phyloP scores from a whole-genome alignment of 2,888 invertebrate genomes.

The Schizotus pectinicornis region DNA sequence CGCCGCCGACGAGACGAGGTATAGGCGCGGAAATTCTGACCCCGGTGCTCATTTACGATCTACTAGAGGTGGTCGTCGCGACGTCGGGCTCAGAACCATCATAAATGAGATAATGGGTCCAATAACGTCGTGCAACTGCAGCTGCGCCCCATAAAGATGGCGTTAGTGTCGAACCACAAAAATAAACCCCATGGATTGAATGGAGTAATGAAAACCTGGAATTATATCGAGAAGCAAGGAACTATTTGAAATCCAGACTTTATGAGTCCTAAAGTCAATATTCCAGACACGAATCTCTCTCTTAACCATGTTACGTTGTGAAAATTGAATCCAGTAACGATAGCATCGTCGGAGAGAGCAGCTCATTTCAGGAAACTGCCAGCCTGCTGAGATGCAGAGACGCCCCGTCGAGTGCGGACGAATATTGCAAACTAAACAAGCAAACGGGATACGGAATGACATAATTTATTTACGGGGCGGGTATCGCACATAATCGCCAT shows the following conservation, averaged over 20 bases:
- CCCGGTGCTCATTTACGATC: too few relatives aligned
- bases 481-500: conserved; percentile 12
- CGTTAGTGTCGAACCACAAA: conserved; percentile 12
- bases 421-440: conserved; percentile 48
- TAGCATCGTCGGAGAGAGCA: conserved; percentile 47
- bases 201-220: conserved; percentile 29
- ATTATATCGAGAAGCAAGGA: conserved; percentile 34
- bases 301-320: conserved; percentile 57
- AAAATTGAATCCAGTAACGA: conserved; percentile 57
- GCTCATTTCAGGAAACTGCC: conserved; percentile 46
- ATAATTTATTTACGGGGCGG: conserved; percentile 41
- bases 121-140: too few relatives aligned
- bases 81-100: too few relatives aligned
- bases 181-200: conserved; percentile 23
- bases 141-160: neutral
- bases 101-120: too few relatives aligned
- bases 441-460: conserved; percentile 33
- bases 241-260: conserved; percentile 49
- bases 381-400: conserved; percentile 34
- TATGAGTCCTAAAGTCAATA: conserved; percentile 55
- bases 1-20: too few relatives aligned
- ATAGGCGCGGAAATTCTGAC: too few relatives aligned
- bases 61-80: too few relatives aligned
- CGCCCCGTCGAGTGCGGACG: conserved; percentile 38
- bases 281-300: conserved; percentile 56